Base-by-base conservation (phyloP, 1,140 invertebrate genomes). In the Fopius arisanus region DNA sequence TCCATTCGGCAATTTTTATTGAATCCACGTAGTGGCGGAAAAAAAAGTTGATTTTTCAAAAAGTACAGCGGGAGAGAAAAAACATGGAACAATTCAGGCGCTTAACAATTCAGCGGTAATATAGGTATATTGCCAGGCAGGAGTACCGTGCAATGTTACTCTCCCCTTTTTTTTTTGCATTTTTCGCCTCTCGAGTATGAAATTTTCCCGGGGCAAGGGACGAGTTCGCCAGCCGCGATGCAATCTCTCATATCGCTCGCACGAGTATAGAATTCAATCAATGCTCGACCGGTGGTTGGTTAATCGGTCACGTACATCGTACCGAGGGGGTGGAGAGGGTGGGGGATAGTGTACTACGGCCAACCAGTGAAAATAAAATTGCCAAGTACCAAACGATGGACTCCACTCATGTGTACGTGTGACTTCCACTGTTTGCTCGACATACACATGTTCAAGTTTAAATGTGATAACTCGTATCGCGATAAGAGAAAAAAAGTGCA, bases 201-300 rank as follows among this genome's bases (percentile, higher is more conserved):
- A 65, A 65, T 65, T 59, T 65, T 65, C 62, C 62, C 62, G 62
- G 62, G 43, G 62, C 28, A 21, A 9, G 26, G 62, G 29, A 65
- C 62, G 62, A 65, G 62, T 33, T 59, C 19, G 31, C 4, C 21
- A 19, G 66, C 37, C 29, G 51, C 73, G 67, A 74, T 69, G 59
- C 67, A 70, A 74, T 70, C 67, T 48, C 26, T 74, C 33, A 72
- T 65, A 70, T 65, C 43, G 59, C 69, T 33, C 33, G 51, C 37
- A 67, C 51, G 54, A 48, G 62, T 70, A 70, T 65, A 74, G 51
- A 74, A 70, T 74, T 70, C 67, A 74, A 74, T 74, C 67, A 70
- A 70, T 74, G 73, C 37, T 65, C 23, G 33, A 23, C 67, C 62
- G 48, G 33, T 26, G 67, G 54, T 63, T 74, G 66, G 66, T 74